Evolutionary conservation across 2,888 invertebrate genomes (phyloP).

Genomic region (Acholoe squamosa): DNA sequence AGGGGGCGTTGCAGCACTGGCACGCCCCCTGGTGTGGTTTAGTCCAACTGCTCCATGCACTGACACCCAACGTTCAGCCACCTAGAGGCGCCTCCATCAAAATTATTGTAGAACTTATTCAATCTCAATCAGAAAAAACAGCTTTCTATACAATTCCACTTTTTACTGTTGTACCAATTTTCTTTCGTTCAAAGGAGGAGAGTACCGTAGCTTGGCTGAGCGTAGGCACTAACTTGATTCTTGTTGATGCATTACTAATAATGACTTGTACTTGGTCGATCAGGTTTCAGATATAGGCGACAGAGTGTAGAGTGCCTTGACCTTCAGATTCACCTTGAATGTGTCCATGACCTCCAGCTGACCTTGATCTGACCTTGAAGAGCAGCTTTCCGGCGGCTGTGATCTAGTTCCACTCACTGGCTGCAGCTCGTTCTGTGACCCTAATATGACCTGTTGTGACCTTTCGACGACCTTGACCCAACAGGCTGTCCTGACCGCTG

Average conservation of each 20-base stretch:
- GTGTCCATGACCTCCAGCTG: constrained; percentile 7
- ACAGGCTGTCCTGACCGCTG: constrained; percentile 26
- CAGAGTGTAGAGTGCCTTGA: constrained; percentile 34
- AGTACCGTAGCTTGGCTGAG: neutral
- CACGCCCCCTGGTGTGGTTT: constrained; percentile 34
- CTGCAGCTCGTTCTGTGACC: constrained; percentile 8
- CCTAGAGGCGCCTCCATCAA: neutral
- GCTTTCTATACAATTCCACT: too few species aligned
- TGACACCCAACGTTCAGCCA: constrained; percentile 23
- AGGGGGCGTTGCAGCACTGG: neutral
- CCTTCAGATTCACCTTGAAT: constrained; percentile 44
- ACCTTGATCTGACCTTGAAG: constrained; percentile 39
- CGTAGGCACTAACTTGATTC: constrained; percentile 6
- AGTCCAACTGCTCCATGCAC: constrained; percentile 22
- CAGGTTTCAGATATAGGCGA: constrained; percentile 55
- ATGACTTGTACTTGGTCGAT: neutral
- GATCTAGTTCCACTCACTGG: constrained; percentile 7
- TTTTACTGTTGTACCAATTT: neutral
- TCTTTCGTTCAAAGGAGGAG: neutral
- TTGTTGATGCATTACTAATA: constrained; percentile 36
- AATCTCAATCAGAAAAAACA: too few species aligned
- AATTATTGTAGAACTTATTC: too few species aligned
- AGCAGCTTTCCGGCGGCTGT: neutral
- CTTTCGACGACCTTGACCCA: constrained; percentile 22
- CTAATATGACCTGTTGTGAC: constrained; percentile 20